phyloP scores from a whole-genome alignment of 2,113 vertebrate species.

The Saimiri boliviensis region DNA sequence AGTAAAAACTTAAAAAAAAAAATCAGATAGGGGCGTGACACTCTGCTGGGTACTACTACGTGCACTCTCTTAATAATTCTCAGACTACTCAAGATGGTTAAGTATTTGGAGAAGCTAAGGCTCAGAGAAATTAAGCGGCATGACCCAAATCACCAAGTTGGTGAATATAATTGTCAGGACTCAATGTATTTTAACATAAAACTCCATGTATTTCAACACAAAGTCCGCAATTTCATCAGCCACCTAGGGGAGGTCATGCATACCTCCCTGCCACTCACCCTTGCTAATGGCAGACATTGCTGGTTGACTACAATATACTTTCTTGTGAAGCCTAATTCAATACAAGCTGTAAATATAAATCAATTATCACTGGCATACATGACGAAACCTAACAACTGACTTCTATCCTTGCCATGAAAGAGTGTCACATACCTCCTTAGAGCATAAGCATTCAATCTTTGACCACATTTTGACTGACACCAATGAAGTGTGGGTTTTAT shows the following conservation, averaged over 20 bases:
- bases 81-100: neutral
- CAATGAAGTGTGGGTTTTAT: neutral
- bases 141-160: neutral
- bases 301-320: neutral
- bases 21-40: neutral
- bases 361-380: neutral
- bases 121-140: neutral
- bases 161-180: neutral
- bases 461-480: neutral
- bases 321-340: neutral
- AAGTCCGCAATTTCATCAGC: neutral
- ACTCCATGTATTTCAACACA: neutral
- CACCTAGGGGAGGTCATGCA: fast-evolving
- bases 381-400: neutral
- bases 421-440: neutral
- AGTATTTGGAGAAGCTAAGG: neutral
- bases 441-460: neutral
- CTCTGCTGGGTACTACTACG: neutral
- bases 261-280: too few species aligned
- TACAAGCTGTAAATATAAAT: neutral
- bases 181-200: neutral
- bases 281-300: neutral
- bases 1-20: neutral
- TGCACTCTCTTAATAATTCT: neutral
- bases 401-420: neutral